phyloP scores from a whole-genome alignment of 2,888 invertebrate species.

The Limulus polyphemus region DNA sequence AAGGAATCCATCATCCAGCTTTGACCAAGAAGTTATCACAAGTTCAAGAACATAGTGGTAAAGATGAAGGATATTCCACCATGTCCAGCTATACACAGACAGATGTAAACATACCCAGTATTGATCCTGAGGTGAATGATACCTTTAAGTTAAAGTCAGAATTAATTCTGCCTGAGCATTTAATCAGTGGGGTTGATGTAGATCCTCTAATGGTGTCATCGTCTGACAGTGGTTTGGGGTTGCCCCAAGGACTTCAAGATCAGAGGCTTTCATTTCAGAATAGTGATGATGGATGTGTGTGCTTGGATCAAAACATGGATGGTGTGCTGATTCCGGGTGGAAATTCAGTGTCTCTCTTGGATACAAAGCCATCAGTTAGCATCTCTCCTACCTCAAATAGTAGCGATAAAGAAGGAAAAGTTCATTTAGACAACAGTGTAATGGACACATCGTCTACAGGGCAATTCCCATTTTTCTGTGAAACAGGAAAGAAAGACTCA shows the following conservation, averaged over 20 bases:
- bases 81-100: slow-evolving; percentile 71
- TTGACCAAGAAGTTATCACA: slow-evolving; percentile 8
- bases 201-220: slow-evolving; percentile 18
- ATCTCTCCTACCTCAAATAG: no score
- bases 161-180: slow-evolving; percentile 4
- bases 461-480: background rate
- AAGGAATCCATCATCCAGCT: background rate
- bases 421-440: slow-evolving; percentile 1
- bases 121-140: background rate
- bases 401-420: no score
- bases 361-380: background rate
- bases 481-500: background rate
- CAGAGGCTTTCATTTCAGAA: background rate
- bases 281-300: background rate
- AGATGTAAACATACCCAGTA: slow-evolving; percentile 40
- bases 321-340: background rate
- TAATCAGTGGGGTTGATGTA: background rate
- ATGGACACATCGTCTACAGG: background rate
- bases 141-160: slow-evolving; percentile 1
- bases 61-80: slow-evolving; percentile 69
- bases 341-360: background rate
- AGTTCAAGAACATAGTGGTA: slow-evolving; percentile 41
- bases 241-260: slow-evolving; percentile 1
- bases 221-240: slow-evolving; percentile 18
- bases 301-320: slow-evolving; percentile 1